Percentiles rank a stretch among this genome's conserved stretches.
Conservation (phyloP, 1,140 invertebrate species). For the Papilio glaucus region DNA sequence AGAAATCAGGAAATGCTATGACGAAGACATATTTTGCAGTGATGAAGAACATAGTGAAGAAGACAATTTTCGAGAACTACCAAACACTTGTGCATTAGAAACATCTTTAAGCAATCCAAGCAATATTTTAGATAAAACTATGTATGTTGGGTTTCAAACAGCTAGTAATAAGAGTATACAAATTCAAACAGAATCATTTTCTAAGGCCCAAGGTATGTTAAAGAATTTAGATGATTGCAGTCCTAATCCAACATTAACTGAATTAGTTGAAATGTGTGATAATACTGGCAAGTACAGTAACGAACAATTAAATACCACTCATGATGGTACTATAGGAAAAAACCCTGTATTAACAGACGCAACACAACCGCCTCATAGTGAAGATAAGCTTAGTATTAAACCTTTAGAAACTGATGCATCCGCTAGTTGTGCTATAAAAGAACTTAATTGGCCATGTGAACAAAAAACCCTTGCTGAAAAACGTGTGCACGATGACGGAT, state of each 20-base stretch:
- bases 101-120: slow-evolving; percentile 58
- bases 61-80: slow-evolving; percentile 52
- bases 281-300: slow-evolving; percentile 9
- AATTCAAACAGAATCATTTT: slow-evolving; percentile 62
- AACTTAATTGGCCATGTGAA: not conserved
- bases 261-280: slow-evolving; percentile 60
- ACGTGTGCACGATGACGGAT: not conserved
- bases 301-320: not conserved
- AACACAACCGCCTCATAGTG: not conserved
- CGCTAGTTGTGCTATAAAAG: not conserved
- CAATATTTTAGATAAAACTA: slow-evolving; percentile 61
- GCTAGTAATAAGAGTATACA: slow-evolving; percentile 75
- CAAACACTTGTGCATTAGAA: slow-evolving; percentile 68
- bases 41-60: slow-evolving; percentile 67
- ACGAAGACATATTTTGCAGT: slow-evolving; percentile 73
- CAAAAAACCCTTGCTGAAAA: not conserved
- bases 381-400: not conserved
- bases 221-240: slow-evolving; percentile 42
- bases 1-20: slow-evolving; percentile 34
- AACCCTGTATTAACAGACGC: not conserved
- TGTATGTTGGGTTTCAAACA: slow-evolving; percentile 78
- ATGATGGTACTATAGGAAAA: not conserved
- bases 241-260: slow-evolving; percentile 47
- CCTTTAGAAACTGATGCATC: not conserved
- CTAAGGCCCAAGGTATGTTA: slow-evolving; percentile 70